These are phyloP conservation scores for Hylaeus volcanicus DNA, from an alignment of 1,140 invertebrate species.

Conservation along the genomic window DNA sequence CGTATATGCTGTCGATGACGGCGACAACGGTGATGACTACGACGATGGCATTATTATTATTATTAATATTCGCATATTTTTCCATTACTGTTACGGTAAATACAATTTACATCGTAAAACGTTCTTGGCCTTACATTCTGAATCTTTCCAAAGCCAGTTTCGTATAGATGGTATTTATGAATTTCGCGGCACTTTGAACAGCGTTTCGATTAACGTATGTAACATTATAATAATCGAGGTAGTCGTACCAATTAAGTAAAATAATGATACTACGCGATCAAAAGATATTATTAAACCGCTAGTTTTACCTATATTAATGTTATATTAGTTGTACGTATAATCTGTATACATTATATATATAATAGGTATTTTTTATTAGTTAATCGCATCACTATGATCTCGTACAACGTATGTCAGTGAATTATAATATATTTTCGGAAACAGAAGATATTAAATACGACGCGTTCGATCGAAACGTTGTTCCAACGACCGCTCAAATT, in stretches of 20 bases:
- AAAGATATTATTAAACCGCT: background rate
- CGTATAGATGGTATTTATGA: constrained; percentile 9
- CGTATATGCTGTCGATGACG: constrained; percentile 62
- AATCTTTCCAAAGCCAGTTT: constrained; percentile 10
- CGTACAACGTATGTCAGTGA: background rate
- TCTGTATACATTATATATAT: background rate
- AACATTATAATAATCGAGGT: background rate
- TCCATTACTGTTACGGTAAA: constrained; percentile 61
- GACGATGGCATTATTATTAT: constrained; percentile 46
- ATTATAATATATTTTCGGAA: constrained; percentile 8
- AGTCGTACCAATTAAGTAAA: background rate
- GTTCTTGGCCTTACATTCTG: constrained; percentile 46
- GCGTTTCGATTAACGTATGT: background rate
- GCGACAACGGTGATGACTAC: constrained; percentile 60
- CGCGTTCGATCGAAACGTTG: background rate
- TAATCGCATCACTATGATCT: background rate
- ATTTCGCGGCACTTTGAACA: background rate
- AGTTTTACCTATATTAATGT: background rate
- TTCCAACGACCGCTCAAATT: background rate
- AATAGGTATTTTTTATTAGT: background rate
- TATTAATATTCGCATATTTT: constrained; percentile 50
- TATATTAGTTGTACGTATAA: background rate
- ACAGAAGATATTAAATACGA: background rate
- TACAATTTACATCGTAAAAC: constrained; percentile 14
- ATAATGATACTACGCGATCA: background rate